Conservation (phyloP, 2,888 invertebrate species). For the Cephus pulcher region DNA sequence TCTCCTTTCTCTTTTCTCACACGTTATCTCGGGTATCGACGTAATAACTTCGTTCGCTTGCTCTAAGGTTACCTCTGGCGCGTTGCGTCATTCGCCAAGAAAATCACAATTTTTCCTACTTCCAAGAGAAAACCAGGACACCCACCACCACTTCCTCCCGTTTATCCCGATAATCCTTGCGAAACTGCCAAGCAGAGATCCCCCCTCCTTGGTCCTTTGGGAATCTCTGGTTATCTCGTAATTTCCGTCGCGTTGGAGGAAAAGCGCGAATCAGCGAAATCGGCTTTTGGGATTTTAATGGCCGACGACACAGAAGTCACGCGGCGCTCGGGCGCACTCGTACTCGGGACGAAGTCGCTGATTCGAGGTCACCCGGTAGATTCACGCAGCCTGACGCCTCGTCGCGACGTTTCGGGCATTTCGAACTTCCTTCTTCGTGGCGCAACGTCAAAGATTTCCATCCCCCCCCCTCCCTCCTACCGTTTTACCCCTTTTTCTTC, state of each 20-base stretch:
- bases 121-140: neutral
- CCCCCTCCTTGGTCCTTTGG: too few relatives aligned
- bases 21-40: neutral
- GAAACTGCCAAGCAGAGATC: too few relatives aligned
- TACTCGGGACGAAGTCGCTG: too few relatives aligned
- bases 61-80: neutral
- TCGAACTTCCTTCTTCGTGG: constrained; percentile 12
- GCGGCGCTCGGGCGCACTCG: too few relatives aligned
- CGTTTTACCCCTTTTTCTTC: neutral
- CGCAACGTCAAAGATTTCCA: constrained; percentile 14
- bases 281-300: neutral
- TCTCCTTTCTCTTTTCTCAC: neutral
- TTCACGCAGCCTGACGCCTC: neutral
- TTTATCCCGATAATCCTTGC: too few relatives aligned
- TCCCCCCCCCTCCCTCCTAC: neutral
- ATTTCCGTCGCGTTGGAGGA: too few relatives aligned
- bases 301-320: neutral
- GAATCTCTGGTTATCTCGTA: too few relatives aligned
- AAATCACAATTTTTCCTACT: neutral
- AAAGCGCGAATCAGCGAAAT: neutral
- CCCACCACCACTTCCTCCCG: neutral
- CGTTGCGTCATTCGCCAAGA: neutral
- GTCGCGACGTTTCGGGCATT: neutral
- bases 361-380: neutral
- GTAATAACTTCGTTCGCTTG: neutral